Base-by-base conservation (phyloP, 1,140 invertebrate species). In the Drosophila ficusphila region DNA sequence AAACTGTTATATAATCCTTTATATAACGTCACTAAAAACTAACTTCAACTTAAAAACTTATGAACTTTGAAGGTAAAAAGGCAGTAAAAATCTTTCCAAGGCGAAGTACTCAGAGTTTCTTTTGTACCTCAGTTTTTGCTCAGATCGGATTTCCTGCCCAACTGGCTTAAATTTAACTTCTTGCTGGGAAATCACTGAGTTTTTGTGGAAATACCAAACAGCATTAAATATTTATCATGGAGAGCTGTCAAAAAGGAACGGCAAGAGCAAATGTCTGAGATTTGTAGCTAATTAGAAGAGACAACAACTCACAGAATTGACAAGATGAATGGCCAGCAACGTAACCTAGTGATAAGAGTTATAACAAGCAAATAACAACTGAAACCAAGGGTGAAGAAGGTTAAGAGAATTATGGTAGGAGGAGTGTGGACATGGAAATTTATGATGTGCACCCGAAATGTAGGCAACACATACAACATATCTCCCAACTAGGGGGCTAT, bases 161-260 rank as follows among this genome's bases (percentile, higher is more conserved):
- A 56, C 16, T 58, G 56, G 70, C 62, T 71, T 46, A 72, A 23
- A 76, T 51, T 39, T 49, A 41, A 31, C 19, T 75, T 79, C 73
- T 58, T 69, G 49, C 46, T 25, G 4, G 23, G 23, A 56, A 57
- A 21, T 41, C 29, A 36, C 57, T 68, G 42, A 36, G 27, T 46
- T 47, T 64, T 82, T 82, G 42, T 68, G 74, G 33, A 49, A 52
- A 31, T 38, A 42, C 29, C 51, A 47, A 47, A 79, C 58, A 68
- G 48, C 76, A 79, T 85, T 85, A 86, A 86, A 76, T 79, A 69
- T 85, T 86, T 76, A 70, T 60, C 81, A 62, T 60, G 56, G 49
- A 41, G 53, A 42, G 74, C 62, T 83, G 61, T 69, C 57, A 58
- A 44, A 49, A 18, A 31, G 12, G 18, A 31, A 57, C 11, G 11